Conservation (phyloP, 2,113 vertebrate genomes). For the Elaphurus davidianus region DNA sequence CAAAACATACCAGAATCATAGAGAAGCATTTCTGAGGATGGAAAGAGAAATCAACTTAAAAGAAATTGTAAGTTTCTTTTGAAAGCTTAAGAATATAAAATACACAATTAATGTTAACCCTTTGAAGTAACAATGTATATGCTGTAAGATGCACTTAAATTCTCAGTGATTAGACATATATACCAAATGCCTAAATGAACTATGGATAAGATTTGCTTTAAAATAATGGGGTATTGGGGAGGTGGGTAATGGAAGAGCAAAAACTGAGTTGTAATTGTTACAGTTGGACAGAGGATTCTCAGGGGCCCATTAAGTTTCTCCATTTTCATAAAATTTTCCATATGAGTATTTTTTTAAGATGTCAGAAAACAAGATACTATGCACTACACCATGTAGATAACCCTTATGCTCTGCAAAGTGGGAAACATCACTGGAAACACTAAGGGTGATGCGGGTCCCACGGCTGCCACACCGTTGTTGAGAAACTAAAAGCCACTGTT, state of each 20-base stretch:
- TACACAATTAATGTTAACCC: slow-evolving; percentile 39
- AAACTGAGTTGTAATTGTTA: fast-evolving
- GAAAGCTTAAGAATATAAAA: slow-evolving; percentile 31
- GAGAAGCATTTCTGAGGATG: slow-evolving; percentile 24
- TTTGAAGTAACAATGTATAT: background rate
- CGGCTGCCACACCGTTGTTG: background rate
- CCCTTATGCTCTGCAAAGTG: background rate
- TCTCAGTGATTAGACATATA: background rate
- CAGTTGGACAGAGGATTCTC: background rate
- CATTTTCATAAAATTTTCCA: background rate
- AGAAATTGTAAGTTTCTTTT: slow-evolving; percentile 8
- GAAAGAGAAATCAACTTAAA: slow-evolving; percentile 48
- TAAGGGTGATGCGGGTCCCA: background rate
- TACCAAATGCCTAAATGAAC: background rate
- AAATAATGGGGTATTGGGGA: background rate
- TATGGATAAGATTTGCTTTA: background rate
- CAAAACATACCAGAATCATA: slow-evolving; percentile 60
- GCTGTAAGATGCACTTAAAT: background rate
- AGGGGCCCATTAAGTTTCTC: background rate
- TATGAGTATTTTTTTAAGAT: background rate
- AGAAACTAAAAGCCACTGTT: background rate
- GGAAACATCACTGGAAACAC: background rate
- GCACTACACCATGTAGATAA: background rate
- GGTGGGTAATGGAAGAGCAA: background rate
- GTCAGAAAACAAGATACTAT: background rate